phyloP scores from a whole-genome alignment of 2,797 vertebrate genomes.

The Sebastes trivittatus region DNA sequence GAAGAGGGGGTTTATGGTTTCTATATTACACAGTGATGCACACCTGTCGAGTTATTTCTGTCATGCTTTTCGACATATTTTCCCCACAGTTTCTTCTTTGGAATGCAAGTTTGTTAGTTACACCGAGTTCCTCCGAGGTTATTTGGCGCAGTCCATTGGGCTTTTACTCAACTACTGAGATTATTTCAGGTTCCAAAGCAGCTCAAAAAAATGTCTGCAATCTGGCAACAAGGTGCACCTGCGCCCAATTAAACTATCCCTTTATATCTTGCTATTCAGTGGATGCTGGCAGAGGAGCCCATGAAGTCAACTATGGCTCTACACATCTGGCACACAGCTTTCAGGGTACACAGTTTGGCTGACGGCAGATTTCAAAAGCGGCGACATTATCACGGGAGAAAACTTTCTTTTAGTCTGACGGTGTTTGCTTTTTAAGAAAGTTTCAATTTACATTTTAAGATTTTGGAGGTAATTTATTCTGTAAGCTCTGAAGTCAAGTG shows the following conservation, averaged over 20 bases:
- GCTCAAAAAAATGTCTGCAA: constrained; percentile 13
- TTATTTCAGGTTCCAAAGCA: constrained; percentile 22
- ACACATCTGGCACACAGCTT: constrained; percentile 11
- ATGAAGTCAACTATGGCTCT: constrained; percentile 6
- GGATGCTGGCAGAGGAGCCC: constrained; percentile 15
- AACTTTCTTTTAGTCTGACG: background rate
- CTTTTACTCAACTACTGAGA: background rate
- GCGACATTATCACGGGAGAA: background rate
- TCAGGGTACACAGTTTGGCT: background rate
- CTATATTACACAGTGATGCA: background rate
- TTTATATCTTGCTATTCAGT: constrained; percentile 38
- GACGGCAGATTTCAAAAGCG: background rate
- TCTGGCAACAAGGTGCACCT: constrained; percentile 29
- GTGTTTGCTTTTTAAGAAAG: background rate
- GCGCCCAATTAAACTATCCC: constrained; percentile 44
- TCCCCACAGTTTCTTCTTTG: background rate
- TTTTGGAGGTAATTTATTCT: background rate
- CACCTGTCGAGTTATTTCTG: background rate
- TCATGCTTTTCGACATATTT: background rate
- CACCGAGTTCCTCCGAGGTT: background rate
- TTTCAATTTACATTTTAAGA: background rate
- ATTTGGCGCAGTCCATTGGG: background rate
- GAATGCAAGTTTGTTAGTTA: constrained; percentile 10
- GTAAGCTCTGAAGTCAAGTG: constrained; percentile 15
- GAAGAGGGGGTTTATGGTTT: background rate